These are phyloP conservation scores for Leptura quadrifasciata DNA, from an alignment of 2,888 invertebrate species.

Conservation along the genomic window DNA sequence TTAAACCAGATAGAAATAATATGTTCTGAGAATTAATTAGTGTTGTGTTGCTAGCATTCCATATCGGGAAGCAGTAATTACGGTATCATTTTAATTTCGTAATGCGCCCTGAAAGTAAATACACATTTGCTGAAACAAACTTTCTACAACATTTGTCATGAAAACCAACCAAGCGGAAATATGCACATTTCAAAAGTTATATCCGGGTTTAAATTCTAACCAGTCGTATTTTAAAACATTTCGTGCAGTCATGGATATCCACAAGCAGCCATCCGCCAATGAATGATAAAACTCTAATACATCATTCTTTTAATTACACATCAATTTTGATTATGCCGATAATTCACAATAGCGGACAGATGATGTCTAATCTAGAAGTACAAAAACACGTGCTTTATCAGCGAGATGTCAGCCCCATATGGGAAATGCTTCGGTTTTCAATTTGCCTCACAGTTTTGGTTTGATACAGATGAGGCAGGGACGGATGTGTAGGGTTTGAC, in stretches of 20 bases:
- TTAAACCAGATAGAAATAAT: too few species aligned
- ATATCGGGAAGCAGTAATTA: too few species aligned
- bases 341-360: conserved; percentile 20
- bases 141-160: too few species aligned
- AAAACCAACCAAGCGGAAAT: too few species aligned
- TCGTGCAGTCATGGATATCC: not conserved
- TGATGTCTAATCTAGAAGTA: conserved; percentile 25
- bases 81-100: too few species aligned
- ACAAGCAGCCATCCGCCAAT: conserved; percentile 5
- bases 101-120: too few species aligned
- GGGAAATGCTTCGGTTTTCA: conserved; percentile 22
- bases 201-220: too few species aligned
- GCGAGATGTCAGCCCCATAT: conserved; percentile 46
- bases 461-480: not conserved
- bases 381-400: conserved; percentile 56
- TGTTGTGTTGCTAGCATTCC: too few species aligned
- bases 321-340: conserved; percentile 12
- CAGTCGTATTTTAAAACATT: not conserved
- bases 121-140: too few species aligned
- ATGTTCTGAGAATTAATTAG: too few species aligned
- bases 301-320: conserved; percentile 10
- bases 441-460: conserved; percentile 10
- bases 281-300: not conserved
- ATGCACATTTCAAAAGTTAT: too few species aligned
- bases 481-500: not conserved